These are phyloP conservation scores for Calliopsis andreniformis DNA, from an alignment of 1,140 invertebrate genomes.

Conservation along the genomic window DNA sequence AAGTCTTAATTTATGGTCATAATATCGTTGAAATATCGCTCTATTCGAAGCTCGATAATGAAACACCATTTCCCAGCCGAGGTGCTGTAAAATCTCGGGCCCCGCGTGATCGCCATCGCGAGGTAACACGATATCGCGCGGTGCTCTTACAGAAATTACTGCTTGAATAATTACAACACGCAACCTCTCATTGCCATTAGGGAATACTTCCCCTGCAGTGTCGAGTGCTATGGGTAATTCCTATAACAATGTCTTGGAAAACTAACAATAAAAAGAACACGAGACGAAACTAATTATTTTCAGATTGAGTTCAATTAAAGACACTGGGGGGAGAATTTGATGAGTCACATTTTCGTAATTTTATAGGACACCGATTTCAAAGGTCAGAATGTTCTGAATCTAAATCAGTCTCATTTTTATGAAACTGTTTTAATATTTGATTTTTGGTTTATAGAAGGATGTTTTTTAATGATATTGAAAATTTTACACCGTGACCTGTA, in stretches of 20 bases:
- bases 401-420: too few relatives aligned
- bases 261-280: background rate
- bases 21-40: slow-evolving; percentile 49
- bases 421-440: too few relatives aligned
- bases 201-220: slow-evolving; percentile 13
- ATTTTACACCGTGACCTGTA: too few relatives aligned
- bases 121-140: slow-evolving; percentile 38
- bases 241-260: background rate
- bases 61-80: slow-evolving; percentile 20
- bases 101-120: slow-evolving; percentile 23
- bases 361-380: too few relatives aligned
- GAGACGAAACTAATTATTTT: background rate
- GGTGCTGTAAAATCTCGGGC: slow-evolving; percentile 5
- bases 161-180: slow-evolving; percentile 40
- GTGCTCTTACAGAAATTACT: slow-evolving; percentile 41
- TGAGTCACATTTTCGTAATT: too few relatives aligned
- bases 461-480: too few relatives aligned
- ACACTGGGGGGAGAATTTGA: too few relatives aligned
- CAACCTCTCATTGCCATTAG: slow-evolving; percentile 25
- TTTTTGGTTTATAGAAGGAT: too few relatives aligned
- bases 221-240: background rate
- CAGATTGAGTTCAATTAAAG: too few relatives aligned
- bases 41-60: slow-evolving; percentile 37
- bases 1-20: slow-evolving; percentile 38
- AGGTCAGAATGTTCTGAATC: too few relatives aligned